Evolutionary conservation across 2,797 vertebrate species (phyloP).

Genomic region (Malacoraja senta): DNA sequence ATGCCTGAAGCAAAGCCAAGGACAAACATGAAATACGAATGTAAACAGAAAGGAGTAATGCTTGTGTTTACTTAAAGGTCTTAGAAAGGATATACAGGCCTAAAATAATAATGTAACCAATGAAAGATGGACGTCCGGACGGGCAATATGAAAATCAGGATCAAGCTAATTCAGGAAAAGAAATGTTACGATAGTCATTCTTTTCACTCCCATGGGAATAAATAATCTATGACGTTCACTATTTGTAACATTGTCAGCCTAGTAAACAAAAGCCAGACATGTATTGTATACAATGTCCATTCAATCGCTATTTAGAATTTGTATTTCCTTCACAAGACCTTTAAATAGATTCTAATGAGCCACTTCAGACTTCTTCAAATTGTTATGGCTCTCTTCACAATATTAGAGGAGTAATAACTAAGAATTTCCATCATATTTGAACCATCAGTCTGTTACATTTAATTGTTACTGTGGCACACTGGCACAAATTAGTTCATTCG

Average conservation of each 20-base stretch:
- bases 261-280: not conserved
- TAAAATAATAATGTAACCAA: not conserved
- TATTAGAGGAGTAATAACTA: not conserved
- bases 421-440: not conserved
- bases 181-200: not conserved
- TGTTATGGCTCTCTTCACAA: not conserved
- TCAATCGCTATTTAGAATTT: conserved; percentile 9
- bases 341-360: not conserved
- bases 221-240: not conserved
- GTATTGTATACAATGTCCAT: not conserved
- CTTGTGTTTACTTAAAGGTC: not conserved
- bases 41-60: not conserved
- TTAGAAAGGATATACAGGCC: not conserved
- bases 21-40: not conserved
- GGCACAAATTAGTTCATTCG: not conserved
- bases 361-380: not conserved
- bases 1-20: not conserved
- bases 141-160: not conserved
- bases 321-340: not conserved
- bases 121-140: not conserved
- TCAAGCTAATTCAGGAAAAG: not conserved
- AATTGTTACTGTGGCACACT: not conserved
- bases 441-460: not conserved
- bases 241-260: not conserved
- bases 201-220: not conserved